A percentile compares a stretch with the other conserved stretches of the same genome.
phyloP scores from a whole-genome alignment of 2,113 vertebrate genomes.

The Euleptes europaea region DNA sequence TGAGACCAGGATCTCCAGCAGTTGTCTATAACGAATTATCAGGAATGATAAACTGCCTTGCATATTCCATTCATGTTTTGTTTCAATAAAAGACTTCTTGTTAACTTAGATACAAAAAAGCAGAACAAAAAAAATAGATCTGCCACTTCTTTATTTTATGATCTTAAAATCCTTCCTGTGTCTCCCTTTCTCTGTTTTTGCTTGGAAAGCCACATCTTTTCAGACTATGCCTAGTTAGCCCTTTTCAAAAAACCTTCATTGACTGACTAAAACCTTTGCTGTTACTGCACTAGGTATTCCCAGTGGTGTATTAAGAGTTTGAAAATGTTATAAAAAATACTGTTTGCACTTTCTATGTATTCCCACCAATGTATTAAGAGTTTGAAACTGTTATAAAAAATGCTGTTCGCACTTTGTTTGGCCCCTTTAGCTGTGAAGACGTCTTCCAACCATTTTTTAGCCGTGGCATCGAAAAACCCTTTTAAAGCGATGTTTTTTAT shows the following conservation, averaged over 20 bases:
- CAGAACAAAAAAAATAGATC: neutral
- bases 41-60: constrained; percentile 9
- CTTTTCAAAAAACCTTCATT: neutral
- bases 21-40: neutral
- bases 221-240: accelerated
- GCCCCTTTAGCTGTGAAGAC: too few relatives aligned
- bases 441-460: too few relatives aligned
- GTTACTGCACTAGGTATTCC: too few relatives aligned
- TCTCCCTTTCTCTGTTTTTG: neutral
- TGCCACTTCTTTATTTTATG: neutral
- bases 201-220: neutral
- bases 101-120: neutral
- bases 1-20: neutral
- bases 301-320: too few relatives aligned
- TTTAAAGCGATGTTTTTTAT: too few relatives aligned
- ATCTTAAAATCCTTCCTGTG: neutral
- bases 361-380: too few relatives aligned
- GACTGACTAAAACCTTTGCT: too few relatives aligned
- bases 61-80: neutral
- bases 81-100: neutral
- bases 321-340: too few relatives aligned
- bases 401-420: too few relatives aligned
- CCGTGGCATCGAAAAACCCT: too few relatives aligned
- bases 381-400: too few relatives aligned
- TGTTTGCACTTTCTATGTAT: too few relatives aligned